phyloP scores from a whole-genome alignment of 2,797 vertebrate species.

The Arremon brunneinucha region DNA sequence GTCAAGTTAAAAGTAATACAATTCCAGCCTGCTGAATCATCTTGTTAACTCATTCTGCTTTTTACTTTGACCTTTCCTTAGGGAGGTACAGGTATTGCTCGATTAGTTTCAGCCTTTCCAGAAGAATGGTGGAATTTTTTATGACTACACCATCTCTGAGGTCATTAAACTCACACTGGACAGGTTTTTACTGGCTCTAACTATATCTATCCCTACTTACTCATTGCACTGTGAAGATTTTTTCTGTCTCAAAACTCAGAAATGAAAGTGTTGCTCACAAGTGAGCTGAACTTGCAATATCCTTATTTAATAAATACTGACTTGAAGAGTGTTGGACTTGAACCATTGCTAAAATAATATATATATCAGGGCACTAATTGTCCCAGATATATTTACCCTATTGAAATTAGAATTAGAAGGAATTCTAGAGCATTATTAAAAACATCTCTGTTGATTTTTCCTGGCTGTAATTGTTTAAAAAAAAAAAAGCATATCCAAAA shows the following conservation, averaged over 20 bases:
- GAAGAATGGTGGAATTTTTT: not conserved
- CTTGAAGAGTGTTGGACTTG: not conserved
- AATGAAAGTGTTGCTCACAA: not conserved
- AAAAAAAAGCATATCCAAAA: not conserved
- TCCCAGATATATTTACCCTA: not conserved
- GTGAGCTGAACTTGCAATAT: not conserved
- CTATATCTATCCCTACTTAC: not conserved
- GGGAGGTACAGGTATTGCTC: not conserved
- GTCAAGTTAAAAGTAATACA: conserved; percentile 25
- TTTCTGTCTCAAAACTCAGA: not conserved
- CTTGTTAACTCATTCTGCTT: conserved; percentile 41
- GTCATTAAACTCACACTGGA: not conserved
- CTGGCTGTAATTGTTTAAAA: not conserved
- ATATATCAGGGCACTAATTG: not conserved
- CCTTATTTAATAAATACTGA: not conserved
- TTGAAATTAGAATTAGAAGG: not conserved
- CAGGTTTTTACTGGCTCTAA: not conserved
- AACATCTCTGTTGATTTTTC: not conserved
- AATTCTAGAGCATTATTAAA: not conserved
- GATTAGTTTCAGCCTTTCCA: conserved; percentile 15
- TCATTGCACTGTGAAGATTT: not conserved
- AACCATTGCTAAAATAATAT: not conserved
- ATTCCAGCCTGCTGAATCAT: conserved; percentile 17
- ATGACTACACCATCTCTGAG: not conserved
- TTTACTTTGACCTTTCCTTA: conserved; percentile 46